Evolutionary conservation across 2,113 vertebrate genomes (phyloP).

Genomic region (Mobula birostris): DNA sequence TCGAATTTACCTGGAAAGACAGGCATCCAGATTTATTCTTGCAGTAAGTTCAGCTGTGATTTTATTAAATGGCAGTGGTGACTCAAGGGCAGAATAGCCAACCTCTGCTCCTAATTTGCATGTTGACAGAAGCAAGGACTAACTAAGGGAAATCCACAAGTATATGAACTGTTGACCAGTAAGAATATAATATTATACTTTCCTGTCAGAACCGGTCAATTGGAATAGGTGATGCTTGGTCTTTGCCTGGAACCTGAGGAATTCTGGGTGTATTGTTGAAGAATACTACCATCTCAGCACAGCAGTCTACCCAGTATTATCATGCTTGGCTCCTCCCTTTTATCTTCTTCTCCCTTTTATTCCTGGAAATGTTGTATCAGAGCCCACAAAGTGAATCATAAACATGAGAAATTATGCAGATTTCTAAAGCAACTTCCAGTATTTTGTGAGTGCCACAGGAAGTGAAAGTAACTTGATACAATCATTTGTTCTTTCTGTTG

Average conservation of each 20-base stretch:
- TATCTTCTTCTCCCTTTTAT: not conserved
- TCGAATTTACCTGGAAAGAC: too few relatives aligned
- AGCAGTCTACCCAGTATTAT: not conserved
- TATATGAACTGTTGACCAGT: too few relatives aligned
- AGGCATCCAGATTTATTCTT: too few relatives aligned
- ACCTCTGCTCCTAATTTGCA: too few relatives aligned
- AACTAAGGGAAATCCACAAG: not conserved
- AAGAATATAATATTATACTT: too few relatives aligned
- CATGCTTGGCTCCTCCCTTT: not conserved
- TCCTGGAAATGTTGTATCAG: not conserved
- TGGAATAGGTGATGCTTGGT: not conserved
- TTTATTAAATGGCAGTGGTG: too few relatives aligned
- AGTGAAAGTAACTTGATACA: not conserved
- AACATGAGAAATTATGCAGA: too few relatives aligned
- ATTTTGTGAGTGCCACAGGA: not conserved
- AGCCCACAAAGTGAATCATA: not conserved
- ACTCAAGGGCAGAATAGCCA: too few relatives aligned
- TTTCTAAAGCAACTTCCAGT: too few relatives aligned
- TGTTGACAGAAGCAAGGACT: too few relatives aligned
- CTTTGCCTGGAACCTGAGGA: not conserved
- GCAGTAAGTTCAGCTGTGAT: too few relatives aligned
- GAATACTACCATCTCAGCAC: not conserved
- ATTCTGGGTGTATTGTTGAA: not conserved
- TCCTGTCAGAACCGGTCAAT: not conserved
- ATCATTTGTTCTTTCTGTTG: not conserved